These are phyloP conservation scores for Latrodectus geometricus DNA, from an alignment of 1,140 invertebrate genomes.

Conservation along the genomic window DNA sequence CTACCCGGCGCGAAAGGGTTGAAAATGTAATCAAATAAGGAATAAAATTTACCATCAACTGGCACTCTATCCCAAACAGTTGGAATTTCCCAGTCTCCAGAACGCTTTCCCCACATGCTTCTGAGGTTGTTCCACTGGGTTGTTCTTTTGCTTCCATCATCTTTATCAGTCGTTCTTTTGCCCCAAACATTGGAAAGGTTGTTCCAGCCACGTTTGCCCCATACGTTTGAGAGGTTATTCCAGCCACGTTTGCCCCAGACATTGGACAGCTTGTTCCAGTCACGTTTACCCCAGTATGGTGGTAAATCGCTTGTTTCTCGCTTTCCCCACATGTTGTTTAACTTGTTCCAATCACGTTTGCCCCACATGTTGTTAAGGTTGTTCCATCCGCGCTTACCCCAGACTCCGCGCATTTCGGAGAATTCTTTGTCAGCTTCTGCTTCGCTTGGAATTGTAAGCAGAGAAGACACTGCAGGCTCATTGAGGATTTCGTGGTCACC, in stretches of 20 bases:
- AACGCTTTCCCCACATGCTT: slow-evolving; percentile 63
- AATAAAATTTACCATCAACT: slow-evolving; percentile 29
- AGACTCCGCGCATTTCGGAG: slow-evolving; percentile 10
- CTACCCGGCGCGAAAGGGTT: too few species aligned
- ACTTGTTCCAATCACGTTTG: slow-evolving; percentile 62
- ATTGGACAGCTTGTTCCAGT: slow-evolving; percentile 65
- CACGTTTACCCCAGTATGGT: slow-evolving; percentile 4
- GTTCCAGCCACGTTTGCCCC: slow-evolving; percentile 64
- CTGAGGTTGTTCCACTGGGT: slow-evolving; percentile 64
- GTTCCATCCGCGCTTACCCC: slow-evolving; percentile 62
- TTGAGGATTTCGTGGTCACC: slow-evolving; percentile 13
- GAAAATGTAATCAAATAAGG: too few species aligned
- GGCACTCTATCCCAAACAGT: slow-evolving; percentile 25
- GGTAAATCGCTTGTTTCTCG: slow-evolving; percentile 66
- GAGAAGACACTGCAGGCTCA: slow-evolving; percentile 6
- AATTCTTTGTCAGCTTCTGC: slow-evolving; percentile 64
- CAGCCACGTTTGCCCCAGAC: slow-evolving; percentile 77
- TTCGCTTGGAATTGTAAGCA: background rate
- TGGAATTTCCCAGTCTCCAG: slow-evolving; percentile 28
- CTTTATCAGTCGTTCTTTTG: slow-evolving; percentile 67
- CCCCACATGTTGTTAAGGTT: slow-evolving; percentile 63
- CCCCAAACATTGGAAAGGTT: slow-evolving; percentile 59
- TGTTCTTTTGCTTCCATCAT: slow-evolving; percentile 54
- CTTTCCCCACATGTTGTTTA: slow-evolving; percentile 63
- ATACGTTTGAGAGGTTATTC: slow-evolving; percentile 62